These are phyloP conservation scores for Drosophila rellima DNA, from an alignment of 2,888 invertebrate species.

Conservation along the genomic window DNA sequence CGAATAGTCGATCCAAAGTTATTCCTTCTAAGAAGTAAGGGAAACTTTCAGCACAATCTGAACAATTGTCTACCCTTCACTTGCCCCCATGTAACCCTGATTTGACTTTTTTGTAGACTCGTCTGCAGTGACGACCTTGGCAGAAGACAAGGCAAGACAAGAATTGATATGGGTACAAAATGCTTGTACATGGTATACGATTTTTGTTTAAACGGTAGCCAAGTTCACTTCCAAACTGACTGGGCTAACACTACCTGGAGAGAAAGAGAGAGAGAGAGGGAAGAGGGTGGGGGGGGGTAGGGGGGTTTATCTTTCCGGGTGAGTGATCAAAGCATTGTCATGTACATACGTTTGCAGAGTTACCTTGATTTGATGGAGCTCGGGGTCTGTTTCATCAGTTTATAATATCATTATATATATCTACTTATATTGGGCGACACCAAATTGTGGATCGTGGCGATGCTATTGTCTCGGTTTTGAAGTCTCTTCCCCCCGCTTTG, in stretches of 20 bases:
- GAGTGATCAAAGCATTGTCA: conserved; percentile 27
- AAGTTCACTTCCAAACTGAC: conserved; percentile 13
- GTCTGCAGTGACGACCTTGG: conserved; percentile 38
- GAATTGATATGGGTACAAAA: conserved; percentile 43
- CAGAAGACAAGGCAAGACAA: conserved; percentile 26
- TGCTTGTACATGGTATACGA: not conserved
- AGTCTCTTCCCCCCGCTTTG: not conserved
- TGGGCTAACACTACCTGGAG: conserved; percentile 23
- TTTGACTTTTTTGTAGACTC: conserved; percentile 2
- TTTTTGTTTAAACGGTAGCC: conserved; percentile 42
- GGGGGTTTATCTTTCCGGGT: conserved; percentile 5
- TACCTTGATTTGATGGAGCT: conserved; percentile 17
- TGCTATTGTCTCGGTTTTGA: conserved; percentile 33
- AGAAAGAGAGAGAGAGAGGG: not conserved
- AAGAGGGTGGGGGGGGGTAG: not conserved
- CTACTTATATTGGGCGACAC: not conserved
- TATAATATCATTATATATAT: conserved; percentile 20
- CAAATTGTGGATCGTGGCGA: conserved; percentile 29
- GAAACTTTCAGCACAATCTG: not conserved
- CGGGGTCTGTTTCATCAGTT: conserved; percentile 39
- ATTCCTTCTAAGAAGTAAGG: not conserved
- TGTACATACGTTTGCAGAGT: conserved; percentile 18
- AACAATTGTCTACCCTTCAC: conserved; percentile 3
- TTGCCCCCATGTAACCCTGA: conserved; percentile 13
- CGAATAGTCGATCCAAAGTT: not conserved